These are phyloP conservation scores for Hymenopus coronatus DNA, from an alignment of 2,888 invertebrate genomes.

Conservation along the genomic window DNA sequence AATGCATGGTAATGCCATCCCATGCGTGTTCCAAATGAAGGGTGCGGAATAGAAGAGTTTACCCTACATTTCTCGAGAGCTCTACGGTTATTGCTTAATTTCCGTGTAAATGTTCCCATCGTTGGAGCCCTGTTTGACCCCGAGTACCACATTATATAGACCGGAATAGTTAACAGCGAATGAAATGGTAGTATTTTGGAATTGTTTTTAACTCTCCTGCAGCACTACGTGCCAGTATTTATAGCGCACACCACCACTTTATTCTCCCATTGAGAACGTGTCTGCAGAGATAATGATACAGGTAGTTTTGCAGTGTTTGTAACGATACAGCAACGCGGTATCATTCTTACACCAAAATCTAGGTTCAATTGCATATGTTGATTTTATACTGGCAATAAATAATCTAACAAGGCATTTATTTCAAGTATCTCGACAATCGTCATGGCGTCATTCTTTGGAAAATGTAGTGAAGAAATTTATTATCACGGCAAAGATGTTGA, in stretches of 20 bases:
- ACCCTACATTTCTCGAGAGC: not conserved
- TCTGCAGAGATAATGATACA: not conserved
- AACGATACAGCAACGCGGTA: too few species aligned
- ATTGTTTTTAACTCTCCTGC: not conserved
- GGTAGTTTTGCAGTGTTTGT: too few species aligned
- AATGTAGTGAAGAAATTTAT: too few species aligned
- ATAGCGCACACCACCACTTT: not conserved
- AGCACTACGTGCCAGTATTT: not conserved
- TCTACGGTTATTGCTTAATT: not conserved
- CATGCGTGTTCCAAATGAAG: too few species aligned
- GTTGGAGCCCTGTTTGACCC: not conserved
- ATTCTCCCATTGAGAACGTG: not conserved
- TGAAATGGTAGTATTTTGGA: not conserved
- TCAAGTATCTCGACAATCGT: too few species aligned
- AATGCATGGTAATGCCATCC: too few species aligned
- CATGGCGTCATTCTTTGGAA: too few species aligned
- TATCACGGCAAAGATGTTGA: too few species aligned
- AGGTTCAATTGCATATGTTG: too few species aligned
- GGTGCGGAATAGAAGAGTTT: not conserved
- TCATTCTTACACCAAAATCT: too few species aligned
- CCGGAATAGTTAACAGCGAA: not conserved
- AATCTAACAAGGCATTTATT: too few species aligned
- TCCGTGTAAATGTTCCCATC: not conserved
- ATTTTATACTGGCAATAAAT: too few species aligned
- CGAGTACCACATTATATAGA: not conserved